Evolutionary conservation across 2,113 vertebrate species (phyloP), one percentile per base, ranked within the genome.

Genomic region (Atractosteus spatula): DNA sequence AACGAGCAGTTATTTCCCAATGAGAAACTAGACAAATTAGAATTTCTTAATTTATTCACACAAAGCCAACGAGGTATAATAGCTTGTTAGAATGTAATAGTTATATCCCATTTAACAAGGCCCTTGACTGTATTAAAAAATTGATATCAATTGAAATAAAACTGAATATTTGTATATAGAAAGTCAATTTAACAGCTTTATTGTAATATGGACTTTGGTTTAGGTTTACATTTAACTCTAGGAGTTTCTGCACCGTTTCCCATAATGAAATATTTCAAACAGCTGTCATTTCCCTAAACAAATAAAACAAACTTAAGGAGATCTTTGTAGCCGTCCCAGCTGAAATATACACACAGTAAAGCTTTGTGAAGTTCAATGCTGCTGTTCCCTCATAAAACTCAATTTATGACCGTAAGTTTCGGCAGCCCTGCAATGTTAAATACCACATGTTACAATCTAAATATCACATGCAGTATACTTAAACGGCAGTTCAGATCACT

Each of bases 361-460:
- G 85, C 16, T 43, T 41, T 55, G 55, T 83, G n/a, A 59, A 51
- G 56, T 13, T 77, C 71, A 72, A 68, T 75, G 75, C 55, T 55
- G 78, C 77, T 76, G 67, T 79, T 63, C 59, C 72, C 77, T 72
- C 79, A 75, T 76, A 81, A 86, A 82, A 87, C 56, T 2, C 7
- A 59, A 74, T 74, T 68, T 68, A 74, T 79, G 63, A 41, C 17
- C 66, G 59, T 79, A 7, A 12, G 56, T n/a, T 76, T 82, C 74
- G 80, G 80, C 81, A 69, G 56, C 56, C 17, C 56, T 59, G 56
- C 56, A 11, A 11, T 59, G 56, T 12, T 2, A 29, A 59, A 59
- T 51, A 59, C 11, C 56, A 59, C 13, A n/a, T 13, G 11, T 8
- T 12, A 59, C 13, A 12, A 59, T 12, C 56, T 4, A 59, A 59